Evolutionary conservation across 2,888 invertebrate species (phyloP).

Genomic region (Tuta absoluta): DNA sequence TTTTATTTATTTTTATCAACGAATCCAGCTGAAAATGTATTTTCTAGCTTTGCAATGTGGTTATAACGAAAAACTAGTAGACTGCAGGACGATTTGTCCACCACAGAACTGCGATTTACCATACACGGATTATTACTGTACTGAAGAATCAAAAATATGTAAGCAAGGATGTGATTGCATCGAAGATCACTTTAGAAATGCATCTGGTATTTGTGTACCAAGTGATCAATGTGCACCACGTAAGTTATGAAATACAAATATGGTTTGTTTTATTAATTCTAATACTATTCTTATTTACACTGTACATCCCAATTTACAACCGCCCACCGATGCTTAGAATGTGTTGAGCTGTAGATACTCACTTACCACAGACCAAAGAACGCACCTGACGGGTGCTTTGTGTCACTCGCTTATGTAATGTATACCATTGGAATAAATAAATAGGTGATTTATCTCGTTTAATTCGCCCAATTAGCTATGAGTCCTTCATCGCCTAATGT

Average conservation of each 20-base stretch:
- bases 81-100: conserved; percentile 10
- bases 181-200: conserved; percentile 5
- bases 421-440: too few relatives aligned
- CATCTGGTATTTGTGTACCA: conserved; percentile 6
- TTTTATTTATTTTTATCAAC: too few relatives aligned
- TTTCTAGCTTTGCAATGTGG: conserved; percentile 12
- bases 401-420: too few relatives aligned
- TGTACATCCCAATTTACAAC: too few relatives aligned
- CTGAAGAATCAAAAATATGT: not conserved
- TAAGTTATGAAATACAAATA: not conserved
- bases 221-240: not conserved
- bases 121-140: not conserved
- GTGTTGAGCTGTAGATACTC: too few relatives aligned
- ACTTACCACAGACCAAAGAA: too few relatives aligned
- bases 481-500: not conserved
- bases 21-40: not conserved
- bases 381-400: too few relatives aligned
- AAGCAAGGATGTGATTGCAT: conserved; percentile 14
- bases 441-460: too few relatives aligned
- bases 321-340: too few relatives aligned
- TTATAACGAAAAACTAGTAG: conserved; percentile 15
- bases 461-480: not conserved
- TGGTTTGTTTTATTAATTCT: too few relatives aligned
- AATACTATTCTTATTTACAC: too few relatives aligned
- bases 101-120: conserved; percentile 20